Evolutionary conservation across 2,797 vertebrate genomes (phyloP).

Genomic region (Botia kubotai): DNA sequence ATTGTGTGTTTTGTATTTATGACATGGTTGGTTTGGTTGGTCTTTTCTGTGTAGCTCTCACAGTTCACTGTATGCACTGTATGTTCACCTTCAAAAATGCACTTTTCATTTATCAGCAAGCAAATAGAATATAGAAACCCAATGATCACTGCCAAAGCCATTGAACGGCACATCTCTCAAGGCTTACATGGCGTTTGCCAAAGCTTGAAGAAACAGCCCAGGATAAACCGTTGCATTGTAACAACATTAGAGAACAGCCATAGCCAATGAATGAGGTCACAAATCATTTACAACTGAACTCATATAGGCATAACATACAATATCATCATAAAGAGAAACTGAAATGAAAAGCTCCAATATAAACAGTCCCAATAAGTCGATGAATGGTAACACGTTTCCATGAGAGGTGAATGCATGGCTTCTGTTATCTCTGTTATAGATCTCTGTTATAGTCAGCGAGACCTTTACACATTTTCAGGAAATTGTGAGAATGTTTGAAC

Average conservation of each 20-base stretch:
- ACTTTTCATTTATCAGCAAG: constrained; percentile 34
- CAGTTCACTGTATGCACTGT: not conserved
- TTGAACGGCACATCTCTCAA: constrained; percentile 35
- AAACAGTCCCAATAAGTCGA: constrained; percentile 2
- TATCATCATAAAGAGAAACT: not conserved
- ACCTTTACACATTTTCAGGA: constrained; percentile 65
- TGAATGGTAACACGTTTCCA: not conserved
- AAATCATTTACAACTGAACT: constrained; percentile 24
- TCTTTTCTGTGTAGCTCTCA: constrained; percentile 12
- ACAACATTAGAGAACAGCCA: constrained; percentile 16
- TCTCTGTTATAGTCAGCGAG: not conserved
- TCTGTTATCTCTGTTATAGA: not conserved
- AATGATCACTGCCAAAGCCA: constrained; percentile 27
- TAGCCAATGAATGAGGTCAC: constrained; percentile 33
- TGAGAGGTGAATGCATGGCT: constrained; percentile 4
- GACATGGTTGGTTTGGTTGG: constrained; percentile 12
- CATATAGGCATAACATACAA: not conserved
- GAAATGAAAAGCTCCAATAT: not conserved
- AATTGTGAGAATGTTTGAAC: constrained; percentile 73
- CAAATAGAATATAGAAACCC: constrained; percentile 28
- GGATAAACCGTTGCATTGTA: constrained; percentile 26
- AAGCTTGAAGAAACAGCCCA: constrained; percentile 18
- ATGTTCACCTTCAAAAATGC: constrained; percentile 2
- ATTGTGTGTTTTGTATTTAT: constrained; percentile 4
- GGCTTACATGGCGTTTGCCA: constrained; percentile 37